Base-by-base conservation (phyloP, 2,797 vertebrate genomes). In the Paguma larvata region DNA sequence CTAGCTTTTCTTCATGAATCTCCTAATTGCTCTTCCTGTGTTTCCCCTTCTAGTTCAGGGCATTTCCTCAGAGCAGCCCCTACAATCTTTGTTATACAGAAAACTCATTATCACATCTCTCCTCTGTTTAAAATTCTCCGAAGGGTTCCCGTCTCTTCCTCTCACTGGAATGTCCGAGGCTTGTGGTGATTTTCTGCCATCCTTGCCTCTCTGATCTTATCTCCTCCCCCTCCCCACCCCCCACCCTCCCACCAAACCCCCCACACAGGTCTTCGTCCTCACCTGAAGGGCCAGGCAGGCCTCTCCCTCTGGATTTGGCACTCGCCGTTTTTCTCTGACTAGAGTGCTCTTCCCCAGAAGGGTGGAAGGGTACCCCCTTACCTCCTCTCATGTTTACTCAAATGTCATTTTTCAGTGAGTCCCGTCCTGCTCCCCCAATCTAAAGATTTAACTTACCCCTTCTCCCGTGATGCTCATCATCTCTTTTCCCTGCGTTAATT, bases 151-250 rank as follows among this genome's bases (percentile, higher is more conserved):
- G 56, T 80, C 14, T 68, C 25, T 80, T 56, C 73, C 2, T 53
- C 6, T n/a, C 30, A 6, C 2, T 14, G 32, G 25, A 21, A 19
- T 48, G 8, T 23, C 1, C 0, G 11, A 73, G 21, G 10, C 8
- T 25, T 0, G 2, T 25, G 1, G 3, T 32, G 14, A 23, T 9
- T 34, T 68, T 10, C 8, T 21, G 41, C 27, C 10, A 4, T n/a
- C 63, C 16, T 75, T 5, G 5, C 8, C 18, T 65, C 85, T 72
- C 53, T 14, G 46, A 56, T 32, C 23, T 56, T 15, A 8, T 41
- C 18, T 25, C 21, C 65, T 23, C 19, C 19, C 4, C 1, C 30
- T 46, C 13, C 38, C 38, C 38, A 38, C 38, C 38, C 38, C 38
- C 38, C 3, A 38, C 2, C 38, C n/a, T n/a, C 38, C 38, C 38